phyloP scores from a whole-genome alignment of 2,113 vertebrate species.

The Petroica traversi region DNA sequence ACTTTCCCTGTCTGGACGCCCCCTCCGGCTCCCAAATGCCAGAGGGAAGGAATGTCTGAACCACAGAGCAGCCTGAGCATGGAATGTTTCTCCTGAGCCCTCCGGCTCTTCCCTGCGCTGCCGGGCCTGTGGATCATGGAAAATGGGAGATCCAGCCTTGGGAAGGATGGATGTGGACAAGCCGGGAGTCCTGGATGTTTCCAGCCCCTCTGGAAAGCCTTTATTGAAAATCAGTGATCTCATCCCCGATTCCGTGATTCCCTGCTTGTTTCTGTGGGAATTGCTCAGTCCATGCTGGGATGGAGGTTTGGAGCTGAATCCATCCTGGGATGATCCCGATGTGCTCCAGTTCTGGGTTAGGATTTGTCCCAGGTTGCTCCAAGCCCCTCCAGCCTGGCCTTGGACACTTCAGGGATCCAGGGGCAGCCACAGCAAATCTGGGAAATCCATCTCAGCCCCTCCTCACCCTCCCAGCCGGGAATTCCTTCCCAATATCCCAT shows the following conservation, averaged over 20 bases:
- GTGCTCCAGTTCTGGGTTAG: neutral
- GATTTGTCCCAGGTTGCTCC: neutral
- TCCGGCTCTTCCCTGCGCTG: neutral
- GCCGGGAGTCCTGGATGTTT: neutral
- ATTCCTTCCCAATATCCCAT: neutral
- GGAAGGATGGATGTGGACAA: neutral
- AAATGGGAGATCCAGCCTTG: neutral
- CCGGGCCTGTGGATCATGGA: neutral
- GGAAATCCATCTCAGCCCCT: neutral
- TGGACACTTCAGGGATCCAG: neutral
- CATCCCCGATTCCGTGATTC: accelerated
- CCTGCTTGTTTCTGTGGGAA: neutral
- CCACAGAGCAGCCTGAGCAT: neutral
- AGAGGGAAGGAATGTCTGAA: slow-evolving; percentile 12
- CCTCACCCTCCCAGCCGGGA: neutral
- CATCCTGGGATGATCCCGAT: neutral
- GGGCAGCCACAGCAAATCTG: neutral
- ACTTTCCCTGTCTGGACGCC: neutral
- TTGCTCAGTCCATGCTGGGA: neutral
- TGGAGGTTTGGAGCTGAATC: neutral
- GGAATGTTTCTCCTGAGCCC: neutral
- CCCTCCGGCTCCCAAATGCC: neutral
- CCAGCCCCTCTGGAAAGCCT: neutral
- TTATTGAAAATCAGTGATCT: neutral
- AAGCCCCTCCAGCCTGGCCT: neutral